Evolutionary conservation across 2,797 vertebrate genomes (phyloP), one percentile per base, ranked within the genome.

Genomic region (Neosalanx taihuensis): DNA sequence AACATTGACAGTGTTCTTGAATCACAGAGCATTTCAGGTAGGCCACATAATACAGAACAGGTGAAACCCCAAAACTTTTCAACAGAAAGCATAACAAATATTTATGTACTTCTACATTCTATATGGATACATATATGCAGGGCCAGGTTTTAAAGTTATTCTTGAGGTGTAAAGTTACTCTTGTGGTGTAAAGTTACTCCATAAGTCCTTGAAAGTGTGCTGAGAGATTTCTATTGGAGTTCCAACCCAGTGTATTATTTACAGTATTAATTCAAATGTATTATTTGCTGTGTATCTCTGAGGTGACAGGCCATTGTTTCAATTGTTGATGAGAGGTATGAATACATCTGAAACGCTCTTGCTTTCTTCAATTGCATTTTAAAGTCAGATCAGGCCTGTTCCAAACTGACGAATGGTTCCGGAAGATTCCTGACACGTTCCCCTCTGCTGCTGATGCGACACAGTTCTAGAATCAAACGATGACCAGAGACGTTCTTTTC

Each of bases 401-500:
- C 58, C 62, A 56, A 76, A 71, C 31, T 72, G 33, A 69, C 62
- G 67, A 77, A 77, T 0, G 56, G 31, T 65, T 69, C 18, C 29
- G 70, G 64, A 18, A 29, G 30, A 71, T 58, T 67, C 23, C 46
- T 69, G 74, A 77, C 70, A 64, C 58, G 74, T 75, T 70, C 67
- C 70, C 59, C 57, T 56, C 56, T 46, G 64, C 62, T 18, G 64
- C 35, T 4, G 29, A 75, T 67, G 56, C 26, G 4, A 81, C 76
- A 70, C 70, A 17, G 56, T 51, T 74, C 10, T 7, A 71, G 79
- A 76, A 82, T 58, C 81, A 86, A 88, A 83, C 80, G 83, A 89
- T 85, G 81, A 84, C 76, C 67, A 37, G 13, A n/a, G 63, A 69
- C 67, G 66, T 81, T 80, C 64, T 60, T 82, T 67, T 46, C 13